phyloP scores from a whole-genome alignment of 2,113 vertebrate species.

The Phrynosoma blainvillii region DNA sequence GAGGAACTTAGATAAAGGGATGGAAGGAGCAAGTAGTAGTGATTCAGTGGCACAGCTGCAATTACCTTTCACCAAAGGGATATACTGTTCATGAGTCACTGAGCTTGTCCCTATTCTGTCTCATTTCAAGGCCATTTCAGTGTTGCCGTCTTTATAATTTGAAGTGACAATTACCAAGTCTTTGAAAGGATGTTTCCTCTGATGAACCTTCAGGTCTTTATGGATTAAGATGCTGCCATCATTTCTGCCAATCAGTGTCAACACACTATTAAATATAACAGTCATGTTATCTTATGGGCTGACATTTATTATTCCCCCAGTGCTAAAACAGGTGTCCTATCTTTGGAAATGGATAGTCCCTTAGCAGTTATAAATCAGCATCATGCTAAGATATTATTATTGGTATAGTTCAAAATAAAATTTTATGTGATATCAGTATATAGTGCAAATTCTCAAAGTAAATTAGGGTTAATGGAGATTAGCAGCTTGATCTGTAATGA shows the following conservation, averaged over 20 bases:
- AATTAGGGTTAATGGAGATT: background rate
- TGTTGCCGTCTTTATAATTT: conserved; percentile 45
- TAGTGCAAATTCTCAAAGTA: background rate
- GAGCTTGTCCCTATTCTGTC: conserved; percentile 35
- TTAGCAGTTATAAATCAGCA: conserved; percentile 21
- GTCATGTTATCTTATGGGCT: conserved; percentile 38
- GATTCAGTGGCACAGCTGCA: conserved; percentile 30
- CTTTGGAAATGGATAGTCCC: conserved; percentile 41
- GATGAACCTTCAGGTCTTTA: conserved; percentile 34
- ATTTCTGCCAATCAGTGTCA: conserved; percentile 48
- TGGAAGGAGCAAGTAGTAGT: conserved; percentile 24
- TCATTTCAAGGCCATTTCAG: conserved; percentile 48
- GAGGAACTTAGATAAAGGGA: conserved; percentile 2
- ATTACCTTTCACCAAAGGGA: conserved; percentile 53
- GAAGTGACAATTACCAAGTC: conserved; percentile 46
- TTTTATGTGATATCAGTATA: background rate
- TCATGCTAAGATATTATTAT: conserved; percentile 8
- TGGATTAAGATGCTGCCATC: background rate
- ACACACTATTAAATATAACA: conserved; percentile 45
- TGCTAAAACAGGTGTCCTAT: conserved; percentile 35
- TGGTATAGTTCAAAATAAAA: background rate
- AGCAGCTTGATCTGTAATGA: background rate
- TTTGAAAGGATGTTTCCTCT: conserved; percentile 47
- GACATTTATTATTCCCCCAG: conserved; percentile 49
- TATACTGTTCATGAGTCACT: conserved; percentile 26